Conservation (phyloP, 1,140 invertebrate genomes). For the Rhopalosiphum maidis region DNA sequence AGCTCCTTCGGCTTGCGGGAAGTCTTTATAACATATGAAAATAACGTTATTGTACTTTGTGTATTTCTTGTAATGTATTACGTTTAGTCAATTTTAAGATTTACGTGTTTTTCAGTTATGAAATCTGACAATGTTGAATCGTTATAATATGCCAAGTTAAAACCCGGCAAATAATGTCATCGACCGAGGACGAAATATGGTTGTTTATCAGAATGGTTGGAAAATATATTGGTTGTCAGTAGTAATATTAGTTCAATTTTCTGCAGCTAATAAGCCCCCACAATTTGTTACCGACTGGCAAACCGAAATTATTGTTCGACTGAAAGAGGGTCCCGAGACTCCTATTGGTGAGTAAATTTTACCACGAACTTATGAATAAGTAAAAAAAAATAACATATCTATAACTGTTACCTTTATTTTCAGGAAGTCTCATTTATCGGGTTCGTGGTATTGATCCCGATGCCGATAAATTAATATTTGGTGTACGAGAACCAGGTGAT, state of each 20-base stretch:
- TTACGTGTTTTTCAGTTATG: constrained; percentile 7
- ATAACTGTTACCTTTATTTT: constrained; percentile 60
- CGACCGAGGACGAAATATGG: constrained; percentile 46
- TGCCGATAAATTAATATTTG: constrained; percentile 83
- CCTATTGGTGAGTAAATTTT: constrained; percentile 75
- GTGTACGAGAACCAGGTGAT: constrained; percentile 78
- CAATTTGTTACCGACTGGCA: constrained; percentile 84
- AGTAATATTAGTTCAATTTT: constrained; percentile 8
- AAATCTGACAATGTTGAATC: not conserved
- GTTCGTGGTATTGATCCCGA: constrained; percentile 83
- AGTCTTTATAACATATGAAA: not conserved
- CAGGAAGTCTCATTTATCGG: constrained; percentile 84
- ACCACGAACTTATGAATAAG: not conserved
- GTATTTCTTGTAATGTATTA: not conserved
- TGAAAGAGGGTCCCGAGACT: constrained; percentile 86
- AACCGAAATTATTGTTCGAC: constrained; percentile 85
- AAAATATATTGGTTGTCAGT: not conserved
- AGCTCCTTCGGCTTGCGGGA: not conserved
- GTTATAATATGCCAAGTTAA: constrained; percentile 27
- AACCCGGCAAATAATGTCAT: constrained; percentile 47
- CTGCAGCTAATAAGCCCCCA: constrained; percentile 74
- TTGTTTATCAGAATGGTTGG: constrained; percentile 40
- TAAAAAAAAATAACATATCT: not conserved
- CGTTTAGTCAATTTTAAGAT: not conserved
- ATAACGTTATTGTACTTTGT: not conserved